phyloP scores from a whole-genome alignment of 2,797 vertebrate genomes.

The Scolopax rusticola region DNA sequence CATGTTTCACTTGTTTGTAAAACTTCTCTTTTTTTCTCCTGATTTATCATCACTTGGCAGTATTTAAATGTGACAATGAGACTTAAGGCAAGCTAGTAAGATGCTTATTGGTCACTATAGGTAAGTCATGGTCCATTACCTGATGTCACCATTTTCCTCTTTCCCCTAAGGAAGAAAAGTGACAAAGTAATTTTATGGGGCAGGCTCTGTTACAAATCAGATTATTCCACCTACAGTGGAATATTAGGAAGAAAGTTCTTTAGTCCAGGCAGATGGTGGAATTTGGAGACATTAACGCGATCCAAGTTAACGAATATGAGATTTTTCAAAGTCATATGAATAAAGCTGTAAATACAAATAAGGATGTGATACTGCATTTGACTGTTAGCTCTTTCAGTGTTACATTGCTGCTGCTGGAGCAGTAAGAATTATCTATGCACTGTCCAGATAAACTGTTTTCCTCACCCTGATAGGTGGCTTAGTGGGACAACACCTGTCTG shows the following conservation, averaged over 20 bases:
- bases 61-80: background rate
- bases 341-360: background rate
- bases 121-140: background rate
- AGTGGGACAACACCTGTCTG: conserved; percentile 92
- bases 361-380: background rate
- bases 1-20: background rate
- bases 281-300: background rate
- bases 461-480: conserved; percentile 82
- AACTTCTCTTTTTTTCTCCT: background rate
- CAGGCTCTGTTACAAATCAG: background rate
- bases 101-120: background rate
- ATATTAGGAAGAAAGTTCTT: background rate
- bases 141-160: background rate
- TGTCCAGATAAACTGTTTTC: background rate
- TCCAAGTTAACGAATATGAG: background rate
- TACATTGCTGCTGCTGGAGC: background rate
- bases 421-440: background rate
- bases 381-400: background rate
- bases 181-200: background rate
- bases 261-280: background rate
- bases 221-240: background rate
- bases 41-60: background rate
- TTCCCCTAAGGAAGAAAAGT: background rate
- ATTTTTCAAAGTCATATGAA: background rate
- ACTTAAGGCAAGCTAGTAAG: background rate